Percentiles rank a stretch among this genome's conserved stretches.
These are phyloP conservation scores for Pygocentrus nattereri DNA, from an alignment of 2,797 vertebrate genomes.

Conservation along the genomic window DNA sequence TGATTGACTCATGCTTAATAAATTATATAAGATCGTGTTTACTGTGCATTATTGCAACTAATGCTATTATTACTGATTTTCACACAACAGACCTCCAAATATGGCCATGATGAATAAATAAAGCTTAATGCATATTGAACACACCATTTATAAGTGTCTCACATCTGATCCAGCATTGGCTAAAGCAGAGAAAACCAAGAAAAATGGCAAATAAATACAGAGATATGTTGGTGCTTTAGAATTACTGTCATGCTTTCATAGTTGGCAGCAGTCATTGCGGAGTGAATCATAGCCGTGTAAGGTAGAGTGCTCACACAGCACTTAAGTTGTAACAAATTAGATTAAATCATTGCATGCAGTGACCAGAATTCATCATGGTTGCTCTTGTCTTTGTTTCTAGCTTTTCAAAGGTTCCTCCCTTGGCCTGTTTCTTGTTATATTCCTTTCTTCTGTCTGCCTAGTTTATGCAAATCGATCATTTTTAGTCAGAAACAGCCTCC, in stretches of 20 bases:
- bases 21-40: too few species aligned
- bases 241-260: background rate
- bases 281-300: background rate
- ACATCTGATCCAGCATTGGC: background rate
- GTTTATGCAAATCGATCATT: background rate
- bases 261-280: background rate
- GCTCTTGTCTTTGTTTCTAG: background rate
- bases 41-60: too few species aligned
- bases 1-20: too few species aligned
- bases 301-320: background rate
- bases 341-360: background rate
- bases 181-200: background rate
- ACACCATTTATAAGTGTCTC: background rate
- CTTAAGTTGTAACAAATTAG: background rate
- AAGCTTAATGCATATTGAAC: too few species aligned
- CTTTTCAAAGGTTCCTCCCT: background rate
- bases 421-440: background rate
- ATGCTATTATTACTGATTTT: too few species aligned
- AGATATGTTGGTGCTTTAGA: background rate
- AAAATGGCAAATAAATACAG: background rate
- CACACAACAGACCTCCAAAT: too few species aligned
- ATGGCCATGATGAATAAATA: too few species aligned
- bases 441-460: background rate
- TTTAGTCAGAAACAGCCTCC: background rate
- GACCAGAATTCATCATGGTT: background rate